phyloP scores from a whole-genome alignment of 2,113 vertebrate genomes.

The Uropsilus gracilis region DNA sequence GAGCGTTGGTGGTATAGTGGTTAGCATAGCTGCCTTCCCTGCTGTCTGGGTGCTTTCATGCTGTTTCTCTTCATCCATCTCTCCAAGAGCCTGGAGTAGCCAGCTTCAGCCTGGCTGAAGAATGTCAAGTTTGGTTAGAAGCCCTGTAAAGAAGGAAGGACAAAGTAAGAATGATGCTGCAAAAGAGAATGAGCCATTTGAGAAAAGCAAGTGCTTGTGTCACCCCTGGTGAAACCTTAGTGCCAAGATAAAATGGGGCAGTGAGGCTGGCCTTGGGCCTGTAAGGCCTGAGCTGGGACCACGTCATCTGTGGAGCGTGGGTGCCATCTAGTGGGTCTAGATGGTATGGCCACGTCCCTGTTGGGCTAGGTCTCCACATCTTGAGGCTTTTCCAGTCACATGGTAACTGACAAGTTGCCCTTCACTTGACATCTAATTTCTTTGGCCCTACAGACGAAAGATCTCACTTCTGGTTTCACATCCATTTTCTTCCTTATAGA shows the following conservation, averaged over 20 bases:
- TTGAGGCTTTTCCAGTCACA: not conserved
- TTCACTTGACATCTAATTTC: not conserved
- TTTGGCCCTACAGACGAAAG: not conserved
- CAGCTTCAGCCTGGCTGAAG: not conserved
- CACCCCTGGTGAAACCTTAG: not conserved
- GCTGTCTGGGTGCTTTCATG: not conserved
- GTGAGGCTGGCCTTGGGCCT: not conserved
- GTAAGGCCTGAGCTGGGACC: fast-evolving
- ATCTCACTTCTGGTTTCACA: not conserved
- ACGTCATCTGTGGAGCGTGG: not conserved
- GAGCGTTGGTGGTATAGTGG: no score
- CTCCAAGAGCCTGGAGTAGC: not conserved
- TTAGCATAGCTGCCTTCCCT: no score
- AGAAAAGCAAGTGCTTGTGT: not conserved
- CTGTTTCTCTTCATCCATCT: not conserved
- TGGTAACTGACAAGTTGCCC: not conserved
- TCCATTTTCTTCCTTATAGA: not conserved
- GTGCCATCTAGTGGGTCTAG: not conserved
- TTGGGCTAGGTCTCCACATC: not conserved
- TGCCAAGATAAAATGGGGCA: not conserved
- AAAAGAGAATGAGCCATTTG: not conserved
- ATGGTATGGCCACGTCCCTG: not conserved
- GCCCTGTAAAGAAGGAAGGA: not conserved
- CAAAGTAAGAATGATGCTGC: not conserved
- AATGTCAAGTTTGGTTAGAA: not conserved